Base-by-base conservation (phyloP, 23 tunicate genomes). In the Diplosoma virens region DNA sequence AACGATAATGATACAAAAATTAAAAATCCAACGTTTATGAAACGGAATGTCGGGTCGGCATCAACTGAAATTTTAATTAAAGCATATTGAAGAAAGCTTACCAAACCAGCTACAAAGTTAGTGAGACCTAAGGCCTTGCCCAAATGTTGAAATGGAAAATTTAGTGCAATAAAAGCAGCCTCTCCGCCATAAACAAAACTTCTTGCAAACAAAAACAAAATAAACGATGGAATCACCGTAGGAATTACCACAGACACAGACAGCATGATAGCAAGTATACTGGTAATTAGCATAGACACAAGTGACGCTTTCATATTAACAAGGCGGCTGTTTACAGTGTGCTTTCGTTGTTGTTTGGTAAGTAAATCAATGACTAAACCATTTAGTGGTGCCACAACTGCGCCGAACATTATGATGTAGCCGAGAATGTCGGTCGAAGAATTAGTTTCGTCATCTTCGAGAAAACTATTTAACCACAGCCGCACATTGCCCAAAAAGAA, bases 111-210 rank as follows among this genome's bases (percentile, higher is more conserved):
- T 1, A 59, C 25, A 5, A 54, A 22, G 32, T 77, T 59, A 1
- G 70, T 59, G 22, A 77, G 24, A 14, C 81, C 81, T 14, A 59
- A 77, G 22, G 60, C 25, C 37, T 58, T 77, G 3, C 81, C 81
- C 24, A 77, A 11, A 26, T 77, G 81, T 28, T 58, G 20, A 1
- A 21, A 1, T 29, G 81, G 81, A 33, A 77, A 77, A 3, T 36
- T 23, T 21, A 36, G 32, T 11, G 71, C 54, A 4, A 60, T 33
- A 37, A 77, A 77, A 1, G 54, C 22, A 6, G 56, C 30, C 9
- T 24, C 35, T 1, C 71, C 70, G 1, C 81, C 58, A 37, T 18
- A 77, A 1, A 59, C 33, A 41, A 77, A 77, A 18, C 41, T 22
- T 56, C 32, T 59, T 18, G 69, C 30, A 21, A 77, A 30, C 28